Evolutionary conservation across 2,797 vertebrate genomes (phyloP), one percentile per base, ranked within the genome.

Genomic region (Lerista edwardsae): DNA sequence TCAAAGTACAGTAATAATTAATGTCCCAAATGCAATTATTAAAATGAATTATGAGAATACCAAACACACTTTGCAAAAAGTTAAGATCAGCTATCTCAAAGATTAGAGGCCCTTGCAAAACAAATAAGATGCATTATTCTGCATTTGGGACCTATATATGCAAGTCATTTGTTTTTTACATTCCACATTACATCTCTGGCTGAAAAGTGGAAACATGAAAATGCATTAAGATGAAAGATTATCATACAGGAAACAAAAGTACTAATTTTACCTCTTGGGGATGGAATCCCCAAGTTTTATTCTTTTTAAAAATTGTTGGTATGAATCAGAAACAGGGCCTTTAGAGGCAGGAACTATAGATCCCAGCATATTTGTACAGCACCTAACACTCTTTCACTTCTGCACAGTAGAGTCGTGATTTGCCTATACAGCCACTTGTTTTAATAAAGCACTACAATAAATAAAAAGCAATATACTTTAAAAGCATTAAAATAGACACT

Each of bases 21-120:
- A 76, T 87, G 44, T 82, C 84, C 89, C 87, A 85, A 87, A 77
- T 71, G 65, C 83, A 78, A 90, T 68, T 87, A 92, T 86, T 91
- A 90, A 83, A 93, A 91, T 90, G 88, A 91, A 93, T 67, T 81
- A 88, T 83, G 69, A 90, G 79, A 73, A 79, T 75, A 83, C 80
- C 72, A 34, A 87, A 47, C 74, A 4, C 64, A 61, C 23, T 36
- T 25, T 71, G 14, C 36, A 82, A 79, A 77, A 90, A 82, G 85
- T 81, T 91, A 83, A 86, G 75, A 88, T 44, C 90, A 91, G 71
- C 36, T 84, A 80, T 90, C 67, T 82, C 79, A 84, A 3, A 61
- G 87, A 90, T 86, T 55, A 55, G 75, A 41, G 61, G 79, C 84
- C 81, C 21, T 75, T 84, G 69, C 81, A 86, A 92, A 90, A 88